Base-by-base conservation (phyloP, 2,113 vertebrate genomes). In the Hippocampus abdominalis region DNA sequence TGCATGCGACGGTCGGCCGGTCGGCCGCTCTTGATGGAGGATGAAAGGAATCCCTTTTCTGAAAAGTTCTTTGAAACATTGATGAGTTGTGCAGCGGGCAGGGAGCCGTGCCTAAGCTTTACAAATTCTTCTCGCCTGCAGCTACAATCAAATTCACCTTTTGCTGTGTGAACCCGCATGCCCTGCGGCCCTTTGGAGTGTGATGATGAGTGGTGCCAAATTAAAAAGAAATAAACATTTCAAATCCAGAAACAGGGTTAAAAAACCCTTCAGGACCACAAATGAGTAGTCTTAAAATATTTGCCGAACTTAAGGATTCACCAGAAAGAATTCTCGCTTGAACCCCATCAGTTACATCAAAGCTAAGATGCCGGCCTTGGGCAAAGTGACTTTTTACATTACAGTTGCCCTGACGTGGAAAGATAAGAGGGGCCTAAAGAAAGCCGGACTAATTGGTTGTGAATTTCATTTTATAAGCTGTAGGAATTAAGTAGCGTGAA, bases 381-480 rank as follows among this genome's bases (percentile, higher is more conserved):
- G 85, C 80, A 71, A 76, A 84, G 76, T 77, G 80, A 81, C 68
- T 71, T 27, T 29, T 65, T 69, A 27, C 72, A 76, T 88, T 79
- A 83, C 53, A 79, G 77, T 69, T 81, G 69, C 71, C 8, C 72
- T 72, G 39, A 69, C 65, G 69, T 74, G 70, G 57, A 72, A 46
- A 53, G 61, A 71, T 66, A 40, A 80, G 70, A 62, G 46, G 29
- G 66, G 40, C 77, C 75, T 66, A 70, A 73, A 75, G 66, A 80
- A 77, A 78, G 70, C 54, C 48, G 39, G 46, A 46, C 42, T 83
- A 86, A 84, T 85, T 88, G 79, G 86, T 82, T 68, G 79, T 78
- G 74, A 79, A 81, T 76, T 74, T 68, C 68, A 67, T 63, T 64
- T 72, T 66, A 65, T 80, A 85, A 80, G 69, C 66, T 67, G 32